A percentile compares a stretch with the other conserved stretches of the same genome.
phyloP scores from a whole-genome alignment of 2,797 vertebrate genomes.

The Octomys mimax region DNA sequence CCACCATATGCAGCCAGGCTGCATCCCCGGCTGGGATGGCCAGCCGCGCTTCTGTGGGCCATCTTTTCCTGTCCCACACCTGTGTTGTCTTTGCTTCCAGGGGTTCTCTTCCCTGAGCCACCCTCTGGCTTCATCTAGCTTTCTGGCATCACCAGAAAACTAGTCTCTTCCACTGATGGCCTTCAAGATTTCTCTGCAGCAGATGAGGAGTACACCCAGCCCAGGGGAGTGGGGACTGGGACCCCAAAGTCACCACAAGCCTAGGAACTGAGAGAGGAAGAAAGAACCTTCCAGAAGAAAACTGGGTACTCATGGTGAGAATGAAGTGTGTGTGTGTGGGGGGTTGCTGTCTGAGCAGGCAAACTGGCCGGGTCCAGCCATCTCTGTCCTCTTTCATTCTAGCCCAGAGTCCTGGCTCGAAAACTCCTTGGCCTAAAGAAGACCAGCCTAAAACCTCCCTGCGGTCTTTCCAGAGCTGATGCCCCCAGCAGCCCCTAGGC shows the following conservation, averaged over 20 bases:
- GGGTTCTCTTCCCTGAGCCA: neutral
- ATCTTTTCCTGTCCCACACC: neutral
- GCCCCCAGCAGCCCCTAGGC: neutral
- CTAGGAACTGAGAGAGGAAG: neutral
- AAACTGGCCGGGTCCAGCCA: no score
- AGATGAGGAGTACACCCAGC: neutral
- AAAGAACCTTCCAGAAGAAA: neutral
- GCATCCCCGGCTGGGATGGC: no score
- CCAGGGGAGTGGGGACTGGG: neutral
- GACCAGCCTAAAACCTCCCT: neutral
- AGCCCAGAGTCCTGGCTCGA: neutral
- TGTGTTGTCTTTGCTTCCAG: neutral
- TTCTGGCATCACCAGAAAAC: neutral
- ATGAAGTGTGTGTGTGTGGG: no score
- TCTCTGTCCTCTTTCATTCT: no score
- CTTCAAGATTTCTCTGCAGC: neutral
- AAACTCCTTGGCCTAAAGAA: neutral
- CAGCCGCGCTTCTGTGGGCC: rapidly evolving
- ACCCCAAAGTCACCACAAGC: neutral
- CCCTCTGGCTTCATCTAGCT: neutral
- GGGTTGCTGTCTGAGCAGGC: no score
- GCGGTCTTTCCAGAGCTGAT: neutral
- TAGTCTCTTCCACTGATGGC: rapidly evolving
- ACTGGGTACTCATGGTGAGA: neutral
- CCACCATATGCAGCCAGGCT: neutral